Evolutionary conservation across 1,140 invertebrate genomes (phyloP), one percentile per base, ranked within the genome.

Genomic region (Tachypleus tridentatus): DNA sequence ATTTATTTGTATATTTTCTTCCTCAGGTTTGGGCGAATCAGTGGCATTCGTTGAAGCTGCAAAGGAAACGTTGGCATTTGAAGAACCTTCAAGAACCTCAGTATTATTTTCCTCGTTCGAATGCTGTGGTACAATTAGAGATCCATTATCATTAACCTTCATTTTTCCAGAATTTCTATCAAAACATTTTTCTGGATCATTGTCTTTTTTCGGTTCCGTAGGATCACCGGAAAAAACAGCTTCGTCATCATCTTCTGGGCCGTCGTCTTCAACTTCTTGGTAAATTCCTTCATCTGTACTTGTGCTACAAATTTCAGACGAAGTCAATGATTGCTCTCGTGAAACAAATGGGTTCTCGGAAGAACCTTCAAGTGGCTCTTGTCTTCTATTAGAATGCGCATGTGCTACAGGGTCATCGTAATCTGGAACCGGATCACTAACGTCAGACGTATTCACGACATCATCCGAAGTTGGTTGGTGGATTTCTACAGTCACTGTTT

Each of bases 201-300:
- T 29, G 29, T 29, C 29, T 29, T 29, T 2, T 29, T 29, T 29
- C 29, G 29, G 29, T 29, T 29, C 29, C 29, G 29, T 29, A 29
- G 29, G 29, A 29, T 29, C 29, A 29, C 29, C 29, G 29, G 29
- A 29, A 29, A 29, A 29, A 29, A 29, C 29, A 29, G 29, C 29
- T 29, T 29, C 29, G 29, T 52, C 58, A 53, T 64, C 64, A 7
- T 68, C 64, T 54, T 67, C 67, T 11, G 61, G 53, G 8, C 8
- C 47, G 11, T 65, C 58, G 8, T 69, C 70, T 11, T 69, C 70
- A 29, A 65, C 68, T 57, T 71, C 71, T 58, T 72, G 71, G 62
- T 71, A 72, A 50, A 72, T 71, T 49, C 70, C 70, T 62, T 72
- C 70, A 58, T 72, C 71, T 8, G 70, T 72, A 57, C 69, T 69